Evolutionary conservation across 2,113 vertebrate species (phyloP).

Genomic region (Ceyx cyanopectus): DNA sequence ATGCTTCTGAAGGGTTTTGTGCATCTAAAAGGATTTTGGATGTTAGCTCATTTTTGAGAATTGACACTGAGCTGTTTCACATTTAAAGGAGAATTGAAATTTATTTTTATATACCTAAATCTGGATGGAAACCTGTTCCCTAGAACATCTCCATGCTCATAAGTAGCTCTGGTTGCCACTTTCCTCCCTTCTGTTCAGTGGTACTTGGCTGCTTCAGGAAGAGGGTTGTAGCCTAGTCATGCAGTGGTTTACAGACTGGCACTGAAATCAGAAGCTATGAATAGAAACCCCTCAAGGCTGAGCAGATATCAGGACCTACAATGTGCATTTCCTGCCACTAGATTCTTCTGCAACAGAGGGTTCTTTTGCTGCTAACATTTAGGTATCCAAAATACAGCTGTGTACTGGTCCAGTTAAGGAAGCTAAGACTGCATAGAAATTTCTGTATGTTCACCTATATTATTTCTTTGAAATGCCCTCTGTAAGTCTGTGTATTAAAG

Average conservation of each 20-base stretch:
- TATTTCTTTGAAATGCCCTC: neutral
- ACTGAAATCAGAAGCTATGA: neutral
- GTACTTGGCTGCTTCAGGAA: neutral
- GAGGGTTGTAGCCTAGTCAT: neutral
- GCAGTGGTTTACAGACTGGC: neutral
- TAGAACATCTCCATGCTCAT: neutral
- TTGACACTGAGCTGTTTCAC: neutral
- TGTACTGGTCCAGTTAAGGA: neutral
- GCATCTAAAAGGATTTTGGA: neutral
- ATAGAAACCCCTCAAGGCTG: neutral
- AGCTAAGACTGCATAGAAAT: neutral
- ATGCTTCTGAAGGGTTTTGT: neutral
- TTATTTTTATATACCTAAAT: neutral
- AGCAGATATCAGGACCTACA: neutral
- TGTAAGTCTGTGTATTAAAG: neutral
- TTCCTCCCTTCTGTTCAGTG: neutral
- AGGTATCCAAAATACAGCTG: neutral
- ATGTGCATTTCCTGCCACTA: neutral
- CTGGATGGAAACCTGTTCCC: neutral
- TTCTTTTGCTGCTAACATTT: neutral
- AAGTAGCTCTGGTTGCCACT: neutral
- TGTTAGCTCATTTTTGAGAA: neutral
- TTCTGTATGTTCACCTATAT: accelerated
- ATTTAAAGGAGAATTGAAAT: neutral
- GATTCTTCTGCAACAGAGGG: neutral